A percentile compares a stretch with the other conserved stretches of the same genome.
Evolutionary conservation across 2,113 vertebrate genomes (phyloP).

Genomic region (Zapus hudsonius): DNA sequence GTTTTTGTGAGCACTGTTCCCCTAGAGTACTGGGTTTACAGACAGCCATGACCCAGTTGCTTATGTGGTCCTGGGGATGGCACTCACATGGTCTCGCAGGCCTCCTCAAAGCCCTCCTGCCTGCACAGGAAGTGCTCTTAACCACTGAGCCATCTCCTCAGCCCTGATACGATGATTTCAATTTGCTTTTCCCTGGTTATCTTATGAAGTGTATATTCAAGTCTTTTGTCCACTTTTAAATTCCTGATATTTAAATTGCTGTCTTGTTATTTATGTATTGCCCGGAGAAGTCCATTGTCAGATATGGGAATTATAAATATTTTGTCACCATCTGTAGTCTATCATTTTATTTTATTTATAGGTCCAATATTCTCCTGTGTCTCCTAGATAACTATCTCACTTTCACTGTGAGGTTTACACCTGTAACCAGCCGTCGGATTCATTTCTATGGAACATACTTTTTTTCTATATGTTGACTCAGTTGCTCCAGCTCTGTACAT

Average conservation of each 20-base stretch:
- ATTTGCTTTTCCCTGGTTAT: not conserved
- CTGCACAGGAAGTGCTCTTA: no score
- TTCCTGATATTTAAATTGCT: not conserved
- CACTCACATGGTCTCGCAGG: no score
- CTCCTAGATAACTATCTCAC: not conserved
- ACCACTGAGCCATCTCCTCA: no score
- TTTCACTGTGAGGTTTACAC: not conserved
- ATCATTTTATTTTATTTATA: not conserved
- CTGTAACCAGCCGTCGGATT: no score
- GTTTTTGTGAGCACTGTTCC: no score
- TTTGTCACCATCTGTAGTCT: not conserved
- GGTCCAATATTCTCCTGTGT: not conserved
- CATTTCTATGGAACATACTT: no score
- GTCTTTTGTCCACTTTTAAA: not conserved
- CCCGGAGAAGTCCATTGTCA: not conserved
- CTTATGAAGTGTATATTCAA: not conserved
- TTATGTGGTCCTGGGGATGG: no score
- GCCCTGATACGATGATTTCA: no score
- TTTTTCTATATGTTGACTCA: not conserved
- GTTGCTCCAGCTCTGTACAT: not conserved
- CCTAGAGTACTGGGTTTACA: no score
- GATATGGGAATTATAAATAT: not conserved
- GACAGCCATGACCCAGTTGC: no score
- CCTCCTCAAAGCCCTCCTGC: no score
- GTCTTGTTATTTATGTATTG: not conserved